Evolutionary conservation across 2,113 vertebrate genomes (phyloP), one percentile per base, ranked within the genome.

Genomic region (Hiodon alosoides): DNA sequence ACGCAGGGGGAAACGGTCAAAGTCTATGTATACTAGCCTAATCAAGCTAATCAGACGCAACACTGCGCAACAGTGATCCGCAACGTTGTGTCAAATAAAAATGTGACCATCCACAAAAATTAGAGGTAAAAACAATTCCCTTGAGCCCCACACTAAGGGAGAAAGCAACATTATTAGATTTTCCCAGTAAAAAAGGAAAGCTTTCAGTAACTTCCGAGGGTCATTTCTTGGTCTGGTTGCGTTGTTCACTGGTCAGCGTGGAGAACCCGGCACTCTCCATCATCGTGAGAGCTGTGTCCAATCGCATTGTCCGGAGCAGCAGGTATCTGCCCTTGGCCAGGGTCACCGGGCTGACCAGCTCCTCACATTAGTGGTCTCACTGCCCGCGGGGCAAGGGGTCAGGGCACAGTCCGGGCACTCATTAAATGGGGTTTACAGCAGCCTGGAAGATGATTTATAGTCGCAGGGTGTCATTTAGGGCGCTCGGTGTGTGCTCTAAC

Each of bases 271-370:
- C 75, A 85, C 87, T 90, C 91, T 97, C 89, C 95, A 94, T 95
- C 93, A 90, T 91, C 85, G 86, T 88, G 86, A 95, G 91, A 87
- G 90, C 93, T 94, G 94, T 94, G 93, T 95, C 94, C 79, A 86
- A 94, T 93, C 79, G 89, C 91, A 90, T 98, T 98, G 94, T 91
- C 75, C 72, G 73, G 86, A 96, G 91, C 97, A 98, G 95, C 96
- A 97, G 95, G 96, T 96, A 94, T 93, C 92, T 89, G 31, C 82
- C 87, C 88, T 92, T 89, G 91, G 91, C 90, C 73, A 58, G 89
- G 90, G 89, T 86, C 88, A 79, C 79, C 77, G 84, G 84, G 69
- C 86, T 87, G 86, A 86, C 83, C 86, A 86, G 78, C 85, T 89
- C 81, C 72, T 86, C 88, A 90, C 84, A 91, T 92, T 94, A 92